Conservation (phyloP, 2,888 invertebrate genomes). For the Nipponacmea schrenckii region DNA sequence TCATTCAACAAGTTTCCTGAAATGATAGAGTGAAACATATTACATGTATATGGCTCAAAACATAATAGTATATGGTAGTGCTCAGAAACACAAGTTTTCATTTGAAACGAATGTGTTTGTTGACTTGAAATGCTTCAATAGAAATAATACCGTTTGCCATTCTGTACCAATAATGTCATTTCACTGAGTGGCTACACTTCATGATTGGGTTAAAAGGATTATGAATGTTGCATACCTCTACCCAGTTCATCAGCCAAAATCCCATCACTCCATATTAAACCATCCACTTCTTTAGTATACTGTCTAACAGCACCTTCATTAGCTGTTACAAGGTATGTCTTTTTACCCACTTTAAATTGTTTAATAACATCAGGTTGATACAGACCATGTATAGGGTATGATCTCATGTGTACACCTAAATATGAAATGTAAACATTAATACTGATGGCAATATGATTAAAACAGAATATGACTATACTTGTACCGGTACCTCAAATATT, state of each 20-base stretch:
- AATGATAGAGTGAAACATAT: constrained; percentile 2
- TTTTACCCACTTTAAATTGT: constrained; percentile 31
- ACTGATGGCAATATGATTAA: too few species aligned
- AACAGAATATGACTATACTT: too few species aligned
- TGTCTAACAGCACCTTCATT: constrained; percentile 40
- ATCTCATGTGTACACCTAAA: constrained; percentile 39
- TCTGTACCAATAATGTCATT: too few species aligned
- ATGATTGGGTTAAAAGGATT: neutral
- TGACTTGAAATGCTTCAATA: too few species aligned
- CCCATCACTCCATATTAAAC: constrained; percentile 41
- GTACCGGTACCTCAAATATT: too few species aligned
- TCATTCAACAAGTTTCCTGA: constrained; percentile 23
- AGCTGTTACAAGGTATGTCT: constrained; percentile 40
- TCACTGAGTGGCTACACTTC: too few species aligned
- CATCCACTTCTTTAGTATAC: constrained; percentile 33
- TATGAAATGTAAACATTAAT: too few species aligned
- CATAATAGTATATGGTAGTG: too few species aligned
- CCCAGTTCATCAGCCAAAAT: constrained; percentile 20
- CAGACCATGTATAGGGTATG: constrained; percentile 36
- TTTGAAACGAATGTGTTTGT: too few species aligned
- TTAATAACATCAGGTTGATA: constrained; percentile 45
- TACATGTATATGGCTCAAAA: too few species aligned
- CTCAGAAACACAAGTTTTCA: too few species aligned
- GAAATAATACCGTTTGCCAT: too few species aligned
- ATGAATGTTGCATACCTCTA: neutral